phyloP scores from a whole-genome alignment of 2,797 vertebrate species.

The Mus minutoides region DNA sequence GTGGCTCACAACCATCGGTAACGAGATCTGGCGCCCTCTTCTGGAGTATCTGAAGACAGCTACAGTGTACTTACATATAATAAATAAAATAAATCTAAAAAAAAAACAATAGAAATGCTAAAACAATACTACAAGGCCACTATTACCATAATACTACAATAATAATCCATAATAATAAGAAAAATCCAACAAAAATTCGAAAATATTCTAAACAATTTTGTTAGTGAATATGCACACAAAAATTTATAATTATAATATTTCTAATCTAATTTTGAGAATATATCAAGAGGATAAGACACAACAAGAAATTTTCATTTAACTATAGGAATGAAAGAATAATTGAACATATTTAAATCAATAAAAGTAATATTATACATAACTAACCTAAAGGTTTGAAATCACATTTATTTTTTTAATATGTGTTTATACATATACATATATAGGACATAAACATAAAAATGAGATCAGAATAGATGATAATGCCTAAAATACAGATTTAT shows the following conservation, averaged over 20 bases:
- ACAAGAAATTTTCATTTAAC: no score
- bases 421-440: background rate
- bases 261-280: background rate
- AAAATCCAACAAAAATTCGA: background rate
- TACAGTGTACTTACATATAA: no score
- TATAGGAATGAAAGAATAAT: background rate
- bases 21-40: no score
- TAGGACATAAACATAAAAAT: background rate
- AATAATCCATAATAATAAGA: background rate
- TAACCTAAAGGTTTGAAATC: background rate
- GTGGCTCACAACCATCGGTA: no score
- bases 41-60: no score
- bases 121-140: background rate
- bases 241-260: background rate
- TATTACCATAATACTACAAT: background rate
- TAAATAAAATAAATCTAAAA: no score
- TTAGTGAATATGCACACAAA: background rate
- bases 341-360: background rate
- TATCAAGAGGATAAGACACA: background rate
- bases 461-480: background rate
- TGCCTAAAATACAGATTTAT: background rate
- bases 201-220: background rate
- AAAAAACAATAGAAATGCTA: background rate
- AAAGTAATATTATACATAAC: background rate
- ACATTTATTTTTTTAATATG: background rate